Evolutionary conservation across 2,113 vertebrate species (phyloP), one percentile per base, ranked within the genome.

Genomic region (Zosterops hypoxanthus): DNA sequence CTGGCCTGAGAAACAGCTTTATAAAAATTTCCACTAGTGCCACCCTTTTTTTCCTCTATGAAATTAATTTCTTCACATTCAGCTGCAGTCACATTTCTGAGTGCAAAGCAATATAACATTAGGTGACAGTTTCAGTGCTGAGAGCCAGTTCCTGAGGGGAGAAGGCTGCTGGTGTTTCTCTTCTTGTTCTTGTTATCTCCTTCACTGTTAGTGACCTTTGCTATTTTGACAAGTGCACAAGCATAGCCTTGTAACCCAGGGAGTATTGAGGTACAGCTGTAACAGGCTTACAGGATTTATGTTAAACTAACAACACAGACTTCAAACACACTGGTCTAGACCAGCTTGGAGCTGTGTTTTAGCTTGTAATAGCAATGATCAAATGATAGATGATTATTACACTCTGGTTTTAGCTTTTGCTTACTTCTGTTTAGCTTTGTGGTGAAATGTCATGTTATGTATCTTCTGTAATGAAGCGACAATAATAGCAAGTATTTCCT

Each of bases 221-320:
- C 33, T 91, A 49, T 94, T 92, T 95, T 68, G 84, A 92, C 57
- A 94, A 79, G 52, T 72, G 85, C 66, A 39, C 34, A 68, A 87
- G 55, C 31, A 55, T 24, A 84, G 53, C 61, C 73, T 84, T 89
- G 53, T 85, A 94, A 87, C 69, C 34, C 65, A 60, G 81, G 61
- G 65, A 89, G 66, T 79, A 79, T 12, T 52, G 69, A 92, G 84
- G 73, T 72, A 55, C 44, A 41, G 22, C 42, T 91, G 84, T 82
- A 89, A 92, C 73, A 52, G 61, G 57, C 39, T 92, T 79, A 84
- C 8, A 71, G 61, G 84, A 82, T 92, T 89, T 89, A 42, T 84
- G 60, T 63, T 79, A 71, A 92, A 76, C 69, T 89, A 70, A 89
- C 70, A 90, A 47, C 61, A 68, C 9, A 89, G 69, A 24, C 34